These are phyloP conservation scores for Corythornis madagascariensis DNA, from an alignment of 2,113 vertebrate genomes.

Conservation along the genomic window DNA sequence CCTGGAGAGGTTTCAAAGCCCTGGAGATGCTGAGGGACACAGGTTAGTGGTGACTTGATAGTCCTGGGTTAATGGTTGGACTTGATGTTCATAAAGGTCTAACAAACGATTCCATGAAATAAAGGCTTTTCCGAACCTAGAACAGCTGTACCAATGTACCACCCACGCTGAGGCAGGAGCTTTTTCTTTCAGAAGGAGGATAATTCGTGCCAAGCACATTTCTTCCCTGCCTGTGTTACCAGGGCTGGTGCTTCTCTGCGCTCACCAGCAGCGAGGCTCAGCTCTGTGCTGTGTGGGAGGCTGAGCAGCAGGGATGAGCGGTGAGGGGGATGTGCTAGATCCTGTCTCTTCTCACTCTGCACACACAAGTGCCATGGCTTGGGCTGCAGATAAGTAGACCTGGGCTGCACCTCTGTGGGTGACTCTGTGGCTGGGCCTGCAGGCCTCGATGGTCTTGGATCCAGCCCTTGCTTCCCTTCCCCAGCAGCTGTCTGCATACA, in stretches of 20 bases:
- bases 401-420: background rate
- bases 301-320: background rate
- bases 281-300: background rate
- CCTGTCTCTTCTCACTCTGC: background rate
- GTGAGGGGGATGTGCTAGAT: background rate
- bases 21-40: background rate
- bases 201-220: background rate
- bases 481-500: background rate
- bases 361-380: background rate
- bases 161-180: background rate
- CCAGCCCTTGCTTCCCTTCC: background rate
- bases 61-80: background rate
- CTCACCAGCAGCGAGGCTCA: background rate
- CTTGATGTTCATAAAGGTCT: background rate
- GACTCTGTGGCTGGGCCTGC: background rate
- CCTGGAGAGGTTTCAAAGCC: background rate
- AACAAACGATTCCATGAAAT: background rate
- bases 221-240: background rate
- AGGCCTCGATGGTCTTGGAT: slow-evolving; percentile 51
- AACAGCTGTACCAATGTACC: background rate
- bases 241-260: background rate
- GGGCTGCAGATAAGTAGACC: background rate
- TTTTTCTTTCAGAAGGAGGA: background rate
- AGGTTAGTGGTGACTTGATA: background rate
- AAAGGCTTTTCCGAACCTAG: background rate